phyloP scores from a whole-genome alignment of 2,797 vertebrate genomes.

The Enteromius unitaeniatus region DNA sequence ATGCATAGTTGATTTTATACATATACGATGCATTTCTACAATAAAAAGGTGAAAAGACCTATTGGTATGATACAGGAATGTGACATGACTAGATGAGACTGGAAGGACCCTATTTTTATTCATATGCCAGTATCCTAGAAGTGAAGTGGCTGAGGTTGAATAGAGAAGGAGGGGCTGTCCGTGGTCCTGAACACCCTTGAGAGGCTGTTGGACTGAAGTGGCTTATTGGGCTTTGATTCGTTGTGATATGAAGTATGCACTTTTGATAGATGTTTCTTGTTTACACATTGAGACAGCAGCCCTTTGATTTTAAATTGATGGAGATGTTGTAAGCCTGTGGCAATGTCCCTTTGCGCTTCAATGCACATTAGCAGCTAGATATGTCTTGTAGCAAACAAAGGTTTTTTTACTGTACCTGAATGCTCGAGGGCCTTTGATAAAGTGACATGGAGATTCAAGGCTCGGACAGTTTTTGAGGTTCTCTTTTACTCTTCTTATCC shows the following conservation, averaged over 20 bases:
- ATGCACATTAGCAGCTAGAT: conserved; percentile 21
- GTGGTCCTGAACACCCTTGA: conserved; percentile 42
- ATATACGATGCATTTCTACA: neutral
- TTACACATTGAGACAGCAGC: conserved; percentile 26
- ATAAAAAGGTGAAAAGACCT: neutral
- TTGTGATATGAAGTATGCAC: conserved; percentile 44
- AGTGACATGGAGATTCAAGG: conserved; percentile 29
- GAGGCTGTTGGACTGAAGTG: conserved; percentile 52
- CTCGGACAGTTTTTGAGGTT: conserved; percentile 17
- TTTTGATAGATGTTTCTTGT: conserved; percentile 49
- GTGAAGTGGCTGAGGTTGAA: conserved; percentile 21
- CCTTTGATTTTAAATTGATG: conserved; percentile 45
- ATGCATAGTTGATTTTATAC: neutral
- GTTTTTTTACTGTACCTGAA: conserved; percentile 23
- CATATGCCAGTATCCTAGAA: neutral
- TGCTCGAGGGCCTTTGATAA: conserved; percentile 18
- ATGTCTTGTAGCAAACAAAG: conserved; percentile 22
- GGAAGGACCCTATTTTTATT: conserved; percentile 17
- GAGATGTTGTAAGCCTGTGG: conserved; percentile 37
- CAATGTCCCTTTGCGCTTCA: conserved; percentile 18
- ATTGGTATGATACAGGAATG: conserved; percentile 5
- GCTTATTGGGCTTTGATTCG: conserved; percentile 39
- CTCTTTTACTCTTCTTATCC: conserved; percentile 13
- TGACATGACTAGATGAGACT: conserved; percentile 20
- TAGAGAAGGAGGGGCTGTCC: conserved; percentile 30